Evolutionary conservation across 2,888 invertebrate species (phyloP).

Genomic region (Drosophila macrospina): DNA sequence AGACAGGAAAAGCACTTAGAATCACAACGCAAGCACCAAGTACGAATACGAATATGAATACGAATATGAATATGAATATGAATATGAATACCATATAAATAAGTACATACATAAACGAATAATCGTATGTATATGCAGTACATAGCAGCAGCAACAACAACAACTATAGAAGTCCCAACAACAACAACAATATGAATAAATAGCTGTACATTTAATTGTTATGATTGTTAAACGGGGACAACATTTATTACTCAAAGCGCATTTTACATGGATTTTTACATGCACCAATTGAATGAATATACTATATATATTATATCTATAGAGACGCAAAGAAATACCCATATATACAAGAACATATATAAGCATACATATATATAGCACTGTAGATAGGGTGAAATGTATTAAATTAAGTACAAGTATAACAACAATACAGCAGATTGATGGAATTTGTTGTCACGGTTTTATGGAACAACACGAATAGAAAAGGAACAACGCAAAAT

Average conservation of each 20-base stretch:
- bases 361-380: constrained; percentile 56
- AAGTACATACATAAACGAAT: constrained; percentile 27
- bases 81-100: constrained; percentile 9
- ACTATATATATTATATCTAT: constrained; percentile 44
- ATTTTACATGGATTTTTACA: constrained; percentile 82
- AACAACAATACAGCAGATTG: constrained; percentile 36
- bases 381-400: constrained; percentile 78
- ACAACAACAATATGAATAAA: constrained; percentile 20
- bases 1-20: constrained; percentile 68
- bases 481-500: constrained; percentile 59
- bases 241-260: constrained; percentile 62
- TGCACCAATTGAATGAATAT: constrained; percentile 70
- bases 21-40: constrained; percentile 74
- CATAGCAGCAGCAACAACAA: constrained; percentile 32
- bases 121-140: constrained; percentile 39
- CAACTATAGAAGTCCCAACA: constrained; percentile 34
- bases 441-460: constrained; percentile 59
- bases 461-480: constrained; percentile 69
- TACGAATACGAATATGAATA: constrained; percentile 50
- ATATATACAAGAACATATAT: constrained; percentile 34
- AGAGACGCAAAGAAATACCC: constrained; percentile 32
- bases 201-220: constrained; percentile 38
- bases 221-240: constrained; percentile 57
- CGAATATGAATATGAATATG: constrained; percentile 17
- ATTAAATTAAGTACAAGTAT: constrained; percentile 58